Base-by-base conservation (phyloP, 2,888 invertebrate species). In the Clepsis dumicolana region DNA sequence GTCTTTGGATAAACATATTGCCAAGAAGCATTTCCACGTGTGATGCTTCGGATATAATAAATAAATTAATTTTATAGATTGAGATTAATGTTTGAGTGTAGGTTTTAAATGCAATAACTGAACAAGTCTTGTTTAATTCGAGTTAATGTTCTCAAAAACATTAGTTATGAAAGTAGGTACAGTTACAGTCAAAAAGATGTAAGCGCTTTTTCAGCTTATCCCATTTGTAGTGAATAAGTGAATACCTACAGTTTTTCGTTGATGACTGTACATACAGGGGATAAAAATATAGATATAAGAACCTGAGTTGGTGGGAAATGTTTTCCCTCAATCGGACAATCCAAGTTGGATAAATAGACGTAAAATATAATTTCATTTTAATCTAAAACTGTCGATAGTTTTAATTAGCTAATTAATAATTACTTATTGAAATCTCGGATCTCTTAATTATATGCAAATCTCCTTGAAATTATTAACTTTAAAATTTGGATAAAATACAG, bases 1-100 rank as follows among this genome's bases (percentile, higher is more conserved):
- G 54, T 93, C 94, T 25, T 76, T 95, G 25, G 94, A 94, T 70
- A 94, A 94, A 67, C 95, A 95, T 77, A 90, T 94, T 74, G 89
- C 93, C 4, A 91, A 92, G 72, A 94, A 94, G 71, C 94, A 95
- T 83, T 93, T 93, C 65, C 92, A 91, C 72, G 84, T 86, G 56
- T 89, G 78, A 80, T 78, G 50, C 16, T 62, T 29, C 4, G 14
- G 69, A 48, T 64, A n/a, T 7, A 8, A 25, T 12, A 18, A 16
- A 44, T 16, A 27, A 25, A 27, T 52, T n/a, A 25, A 24, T 52
- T 52, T n/a, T 5, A 8, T 10, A 29, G 27, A 5, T 27, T 16
- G 14, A 41, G 35, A 56, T 0, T 0, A 2, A 14, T 35, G 5
- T 14, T 52, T 25, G 52, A 1, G 10, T 50, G 24, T 12, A 50